Conservation (phyloP, 2,113 vertebrate genomes). For the Callopanchax toddi region DNA sequence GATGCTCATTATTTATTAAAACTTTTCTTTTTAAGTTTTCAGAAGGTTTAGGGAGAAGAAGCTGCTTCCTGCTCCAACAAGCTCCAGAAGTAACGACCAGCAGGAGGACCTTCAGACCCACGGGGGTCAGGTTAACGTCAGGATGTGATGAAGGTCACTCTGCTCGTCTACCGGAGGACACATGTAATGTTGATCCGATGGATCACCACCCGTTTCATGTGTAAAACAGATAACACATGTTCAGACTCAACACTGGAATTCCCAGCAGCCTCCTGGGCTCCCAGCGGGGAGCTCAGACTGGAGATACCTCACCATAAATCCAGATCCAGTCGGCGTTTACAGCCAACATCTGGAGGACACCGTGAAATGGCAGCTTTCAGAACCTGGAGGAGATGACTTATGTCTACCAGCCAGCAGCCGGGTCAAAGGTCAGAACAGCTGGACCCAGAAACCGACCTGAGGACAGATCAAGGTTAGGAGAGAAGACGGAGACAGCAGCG, state of each 20-base stretch:
- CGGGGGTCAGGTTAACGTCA: no score
- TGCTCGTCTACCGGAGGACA: conserved; percentile 49
- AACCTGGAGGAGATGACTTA: conserved; percentile 47
- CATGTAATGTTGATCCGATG: conserved; percentile 60
- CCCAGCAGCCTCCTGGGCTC: conserved; percentile 37
- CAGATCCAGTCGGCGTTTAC: conserved; percentile 35
- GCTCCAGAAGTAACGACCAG: conserved; percentile 9
- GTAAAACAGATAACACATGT: conserved; percentile 64
- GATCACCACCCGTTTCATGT: conserved; percentile 66
- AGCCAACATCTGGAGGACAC: conserved; percentile 65
- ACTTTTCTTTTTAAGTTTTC: conserved; percentile 12
- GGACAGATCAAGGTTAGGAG: conserved; percentile 28
- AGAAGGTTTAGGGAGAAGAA: background rate
- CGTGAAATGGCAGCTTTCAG: conserved; percentile 55
- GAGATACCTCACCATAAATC: conserved; percentile 8
- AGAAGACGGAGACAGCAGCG: no score
- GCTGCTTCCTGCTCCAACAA: conserved; percentile 29
- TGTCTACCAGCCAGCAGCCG: conserved; percentile 41
- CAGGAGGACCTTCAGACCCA: no score
- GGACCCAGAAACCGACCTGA: conserved; percentile 34
- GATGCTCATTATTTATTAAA: conserved; percentile 51
- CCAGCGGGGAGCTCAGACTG: conserved; percentile 7
- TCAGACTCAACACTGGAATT: conserved; percentile 47
- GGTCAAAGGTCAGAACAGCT: conserved; percentile 40
- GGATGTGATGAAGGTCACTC: conserved; percentile 48